phyloP scores from a whole-genome alignment of 2,113 vertebrate genomes.

The Anolis sagrei region DNA sequence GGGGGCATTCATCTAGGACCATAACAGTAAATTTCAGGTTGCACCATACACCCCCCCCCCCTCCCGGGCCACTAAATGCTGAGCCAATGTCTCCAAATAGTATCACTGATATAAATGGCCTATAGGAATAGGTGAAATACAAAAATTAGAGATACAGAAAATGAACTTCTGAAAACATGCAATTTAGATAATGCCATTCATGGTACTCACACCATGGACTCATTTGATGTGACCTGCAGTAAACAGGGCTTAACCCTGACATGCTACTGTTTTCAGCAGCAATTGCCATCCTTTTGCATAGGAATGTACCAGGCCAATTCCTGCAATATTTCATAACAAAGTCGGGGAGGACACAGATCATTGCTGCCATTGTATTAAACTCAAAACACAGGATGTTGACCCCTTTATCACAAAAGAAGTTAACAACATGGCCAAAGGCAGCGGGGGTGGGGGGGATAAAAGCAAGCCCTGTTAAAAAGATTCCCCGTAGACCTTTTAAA shows the following conservation, averaged over 20 bases:
- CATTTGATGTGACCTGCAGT: neutral
- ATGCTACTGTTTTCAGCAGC: neutral
- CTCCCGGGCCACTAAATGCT: too few relatives aligned
- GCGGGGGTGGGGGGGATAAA: neutral
- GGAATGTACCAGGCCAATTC: constrained; percentile 34
- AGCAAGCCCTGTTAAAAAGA: constrained; percentile 29
- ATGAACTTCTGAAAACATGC: too few relatives aligned
- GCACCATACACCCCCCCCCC: too few relatives aligned
- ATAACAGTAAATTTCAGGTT: too few relatives aligned
- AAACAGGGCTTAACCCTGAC: neutral
- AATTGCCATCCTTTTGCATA: neutral
- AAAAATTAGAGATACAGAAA: too few relatives aligned
- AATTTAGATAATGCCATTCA: neutral
- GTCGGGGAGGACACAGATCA: constrained; percentile 40
- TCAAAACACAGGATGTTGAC: constrained; percentile 59
- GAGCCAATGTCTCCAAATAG: too few relatives aligned
- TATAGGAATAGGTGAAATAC: too few relatives aligned
- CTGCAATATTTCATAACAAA: constrained; percentile 35
- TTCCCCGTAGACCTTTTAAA: neutral
- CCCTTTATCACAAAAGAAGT: neutral
- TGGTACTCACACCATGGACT: neutral
- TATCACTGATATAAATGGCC: too few relatives aligned
- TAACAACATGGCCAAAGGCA: constrained; percentile 3
- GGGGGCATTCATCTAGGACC: too few relatives aligned
- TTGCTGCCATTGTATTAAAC: constrained; percentile 45